A percentile compares a stretch with the other conserved stretches of the same genome.
These are phyloP conservation scores for Agrilus cyanescens DNA, from an alignment of 2,888 invertebrate genomes.

Conservation along the genomic window DNA sequence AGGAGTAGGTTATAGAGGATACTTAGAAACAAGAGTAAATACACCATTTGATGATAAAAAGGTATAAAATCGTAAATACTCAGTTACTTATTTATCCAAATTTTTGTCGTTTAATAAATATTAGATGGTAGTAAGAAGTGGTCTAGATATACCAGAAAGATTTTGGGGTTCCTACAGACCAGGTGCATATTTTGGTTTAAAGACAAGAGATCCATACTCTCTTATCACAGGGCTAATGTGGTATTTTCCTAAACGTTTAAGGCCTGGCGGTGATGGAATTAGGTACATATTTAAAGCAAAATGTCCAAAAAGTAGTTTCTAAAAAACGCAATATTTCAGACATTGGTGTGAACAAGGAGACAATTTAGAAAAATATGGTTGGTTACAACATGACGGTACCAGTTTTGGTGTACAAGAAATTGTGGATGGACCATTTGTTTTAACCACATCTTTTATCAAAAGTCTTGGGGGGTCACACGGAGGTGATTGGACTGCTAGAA, in stretches of 20 bases:
- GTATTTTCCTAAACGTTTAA: constrained; percentile 66
- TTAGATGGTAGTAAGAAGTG: constrained; percentile 58
- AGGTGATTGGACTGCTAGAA: constrained; percentile 87
- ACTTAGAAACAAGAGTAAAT: constrained; percentile 78
- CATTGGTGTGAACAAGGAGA: constrained; percentile 92
- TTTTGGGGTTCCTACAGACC: constrained; percentile 94
- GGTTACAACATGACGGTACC: constrained; percentile 87
- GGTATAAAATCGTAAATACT: constrained; percentile 34
- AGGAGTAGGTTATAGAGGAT: constrained; percentile 68
- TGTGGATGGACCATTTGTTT: constrained; percentile 60
- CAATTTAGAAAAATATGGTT: constrained; percentile 68
- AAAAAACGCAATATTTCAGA: constrained; percentile 34
- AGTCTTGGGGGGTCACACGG: constrained; percentile 66
- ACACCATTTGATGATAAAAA: constrained; percentile 72
- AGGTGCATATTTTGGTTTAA: constrained; percentile 81
- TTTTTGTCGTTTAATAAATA: constrained; percentile 3
- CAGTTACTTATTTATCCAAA: not conserved
- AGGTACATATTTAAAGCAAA: constrained; percentile 35
- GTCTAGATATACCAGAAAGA: constrained; percentile 59
- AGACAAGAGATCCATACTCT: constrained; percentile 79
- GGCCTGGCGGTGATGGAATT: constrained; percentile 62
- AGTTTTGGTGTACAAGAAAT: constrained; percentile 88
- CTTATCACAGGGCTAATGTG: constrained; percentile 93
- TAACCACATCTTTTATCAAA: constrained; percentile 85
- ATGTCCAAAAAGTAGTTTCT: too few species aligned